phyloP scores from a whole-genome alignment of 2,113 vertebrate genomes.

The Phyllostomus discolor region DNA sequence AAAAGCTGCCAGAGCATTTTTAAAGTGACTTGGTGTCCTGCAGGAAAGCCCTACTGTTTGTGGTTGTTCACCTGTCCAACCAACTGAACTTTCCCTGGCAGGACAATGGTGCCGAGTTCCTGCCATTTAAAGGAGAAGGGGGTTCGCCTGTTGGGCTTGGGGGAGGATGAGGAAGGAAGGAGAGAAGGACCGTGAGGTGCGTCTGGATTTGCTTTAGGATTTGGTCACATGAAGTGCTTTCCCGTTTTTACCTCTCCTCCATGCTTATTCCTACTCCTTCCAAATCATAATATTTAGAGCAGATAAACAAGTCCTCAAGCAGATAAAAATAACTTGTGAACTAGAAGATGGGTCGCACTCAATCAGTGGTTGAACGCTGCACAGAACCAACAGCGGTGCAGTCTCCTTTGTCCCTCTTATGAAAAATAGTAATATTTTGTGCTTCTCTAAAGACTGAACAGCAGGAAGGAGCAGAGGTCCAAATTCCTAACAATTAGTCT shows the following conservation, averaged over 20 bases:
- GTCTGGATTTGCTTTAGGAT: neutral
- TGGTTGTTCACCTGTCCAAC: neutral
- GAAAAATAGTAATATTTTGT: neutral
- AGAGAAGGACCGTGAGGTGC: accelerated
- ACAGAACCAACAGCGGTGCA: neutral
- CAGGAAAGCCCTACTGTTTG: no score
- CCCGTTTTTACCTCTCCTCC: neutral
- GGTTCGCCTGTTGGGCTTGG: neutral
- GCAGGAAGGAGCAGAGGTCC: neutral
- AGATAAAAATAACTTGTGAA: neutral
- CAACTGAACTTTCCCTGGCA: neutral
- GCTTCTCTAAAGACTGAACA: neutral
- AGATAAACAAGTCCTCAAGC: neutral
- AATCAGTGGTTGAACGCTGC: neutral
- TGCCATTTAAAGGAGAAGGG: neutral
- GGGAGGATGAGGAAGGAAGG: neutral
- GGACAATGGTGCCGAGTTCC: no score
- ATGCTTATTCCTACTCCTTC: neutral
- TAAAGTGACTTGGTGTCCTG: neutral
- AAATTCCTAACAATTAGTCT: constrained; percentile 41
- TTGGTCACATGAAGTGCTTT: neutral
- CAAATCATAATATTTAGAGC: neutral
- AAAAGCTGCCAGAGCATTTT: neutral
- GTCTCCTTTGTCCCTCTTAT: neutral
- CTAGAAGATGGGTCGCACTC: neutral